Evolutionary conservation across 2,797 vertebrate species (phyloP).

Genomic region (Catamblyrhynchus diadema): DNA sequence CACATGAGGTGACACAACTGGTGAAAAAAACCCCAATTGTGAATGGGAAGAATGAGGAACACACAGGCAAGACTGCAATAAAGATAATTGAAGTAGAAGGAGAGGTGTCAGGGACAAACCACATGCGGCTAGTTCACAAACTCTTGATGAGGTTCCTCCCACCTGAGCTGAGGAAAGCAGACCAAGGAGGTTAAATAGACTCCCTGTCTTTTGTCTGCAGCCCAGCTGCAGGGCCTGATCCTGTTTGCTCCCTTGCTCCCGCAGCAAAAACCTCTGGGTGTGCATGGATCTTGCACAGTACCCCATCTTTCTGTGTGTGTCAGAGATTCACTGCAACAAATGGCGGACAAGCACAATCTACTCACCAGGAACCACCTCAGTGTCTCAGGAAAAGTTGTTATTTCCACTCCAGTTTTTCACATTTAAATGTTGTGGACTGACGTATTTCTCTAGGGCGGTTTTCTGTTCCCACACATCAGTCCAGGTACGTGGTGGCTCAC

Average conservation of each 20-base stretch:
- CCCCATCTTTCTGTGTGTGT: background rate
- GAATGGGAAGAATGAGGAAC: background rate
- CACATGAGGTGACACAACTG: background rate
- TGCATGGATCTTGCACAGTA: background rate
- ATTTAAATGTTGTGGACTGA: background rate
- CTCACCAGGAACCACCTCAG: background rate
- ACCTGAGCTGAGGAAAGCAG: background rate
- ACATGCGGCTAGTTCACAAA: background rate
- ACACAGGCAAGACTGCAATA: background rate
- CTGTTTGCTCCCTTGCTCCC: background rate
- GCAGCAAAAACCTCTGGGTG: background rate
- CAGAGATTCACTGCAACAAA: background rate
- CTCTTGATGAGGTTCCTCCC: background rate
- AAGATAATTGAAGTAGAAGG: background rate
- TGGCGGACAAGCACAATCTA: background rate
- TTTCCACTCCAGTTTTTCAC: background rate
- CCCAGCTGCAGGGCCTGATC: background rate
- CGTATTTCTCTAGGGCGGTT: background rate
- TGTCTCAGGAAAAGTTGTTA: background rate
- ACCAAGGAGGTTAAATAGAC: background rate
- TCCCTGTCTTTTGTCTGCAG: background rate
- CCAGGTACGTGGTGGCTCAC: background rate
- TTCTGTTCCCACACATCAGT: background rate
- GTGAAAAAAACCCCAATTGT: fast-evolving
- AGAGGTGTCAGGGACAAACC: background rate